Evolutionary conservation across 2,113 vertebrate species (phyloP).

Genomic region (Leuciscus idus): DNA sequence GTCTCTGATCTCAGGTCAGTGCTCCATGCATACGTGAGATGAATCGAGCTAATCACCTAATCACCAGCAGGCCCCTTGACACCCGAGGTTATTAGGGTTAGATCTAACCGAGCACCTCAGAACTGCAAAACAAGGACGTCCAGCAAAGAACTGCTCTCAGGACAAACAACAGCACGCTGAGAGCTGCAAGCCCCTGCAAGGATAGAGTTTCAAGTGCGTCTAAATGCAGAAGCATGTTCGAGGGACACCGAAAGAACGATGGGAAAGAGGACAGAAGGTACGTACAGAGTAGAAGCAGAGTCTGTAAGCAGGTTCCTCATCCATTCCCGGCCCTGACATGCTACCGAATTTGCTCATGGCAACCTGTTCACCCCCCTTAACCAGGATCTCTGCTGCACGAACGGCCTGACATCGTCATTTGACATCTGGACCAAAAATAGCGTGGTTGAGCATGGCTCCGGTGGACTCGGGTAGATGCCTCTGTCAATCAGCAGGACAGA

Average conservation of each 20-base stretch:
- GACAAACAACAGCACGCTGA: constrained; percentile 49
- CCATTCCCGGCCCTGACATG: constrained; percentile 75
- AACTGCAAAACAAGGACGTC: neutral
- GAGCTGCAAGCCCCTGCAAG: constrained; percentile 43
- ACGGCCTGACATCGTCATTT: constrained; percentile 74
- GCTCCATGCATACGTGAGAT: neutral
- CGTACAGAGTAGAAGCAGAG: constrained; percentile 82
- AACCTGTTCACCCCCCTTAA: constrained; percentile 63
- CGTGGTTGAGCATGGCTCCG: constrained; percentile 63
- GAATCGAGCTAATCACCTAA: constrained; percentile 51
- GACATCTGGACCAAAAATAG: constrained; percentile 77
- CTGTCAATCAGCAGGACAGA: constrained; percentile 54
- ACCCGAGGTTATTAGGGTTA: constrained; percentile 47
- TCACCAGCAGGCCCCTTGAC: constrained; percentile 61
- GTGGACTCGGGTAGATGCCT: constrained; percentile 69
- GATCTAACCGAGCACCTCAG: neutral
- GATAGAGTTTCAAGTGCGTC: constrained; percentile 67
- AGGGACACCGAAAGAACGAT: constrained; percentile 32
- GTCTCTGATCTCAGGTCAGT: neutral
- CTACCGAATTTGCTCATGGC: constrained; percentile 71
- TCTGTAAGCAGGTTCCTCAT: constrained; percentile 75
- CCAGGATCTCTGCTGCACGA: constrained; percentile 62
- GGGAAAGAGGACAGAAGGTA: constrained; percentile 64
- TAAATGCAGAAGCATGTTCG: constrained; percentile 48
- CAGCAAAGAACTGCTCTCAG: constrained; percentile 36